Evolutionary conservation across 2,113 vertebrate genomes (phyloP).

Genomic region (Nestor notabilis): DNA sequence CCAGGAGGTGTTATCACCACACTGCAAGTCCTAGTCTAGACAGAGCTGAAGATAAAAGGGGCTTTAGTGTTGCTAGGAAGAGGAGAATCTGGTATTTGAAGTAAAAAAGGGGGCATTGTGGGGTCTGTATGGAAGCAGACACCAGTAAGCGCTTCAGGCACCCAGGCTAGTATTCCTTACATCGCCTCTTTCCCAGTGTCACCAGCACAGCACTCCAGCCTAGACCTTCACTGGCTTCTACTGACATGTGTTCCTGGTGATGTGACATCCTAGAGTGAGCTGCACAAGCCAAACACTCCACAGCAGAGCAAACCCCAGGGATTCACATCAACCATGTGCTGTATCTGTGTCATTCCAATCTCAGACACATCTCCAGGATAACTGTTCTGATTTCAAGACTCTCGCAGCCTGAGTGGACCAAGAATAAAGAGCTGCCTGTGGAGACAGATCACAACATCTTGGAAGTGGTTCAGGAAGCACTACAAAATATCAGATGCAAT

Average conservation of each 20-base stretch:
- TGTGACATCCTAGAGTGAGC: accelerated
- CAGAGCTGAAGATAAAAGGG: neutral
- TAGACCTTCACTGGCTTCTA: neutral
- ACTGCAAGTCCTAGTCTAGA: neutral
- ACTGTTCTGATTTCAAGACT: neutral
- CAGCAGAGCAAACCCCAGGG: neutral
- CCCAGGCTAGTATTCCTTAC: neutral
- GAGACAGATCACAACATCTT: neutral
- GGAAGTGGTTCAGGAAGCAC: slow-evolving; percentile 44
- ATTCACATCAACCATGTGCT: neutral
- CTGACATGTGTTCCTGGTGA: accelerated
- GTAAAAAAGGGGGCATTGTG: neutral
- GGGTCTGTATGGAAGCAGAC: neutral
- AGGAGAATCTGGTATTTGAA: neutral
- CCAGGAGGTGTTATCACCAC: neutral
- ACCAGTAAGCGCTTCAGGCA: neutral
- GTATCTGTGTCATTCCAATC: neutral
- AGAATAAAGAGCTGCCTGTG: slow-evolving; percentile 23
- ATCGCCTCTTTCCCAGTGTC: neutral
- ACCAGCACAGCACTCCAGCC: neutral
- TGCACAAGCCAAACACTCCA: neutral
- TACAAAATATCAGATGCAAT: neutral
- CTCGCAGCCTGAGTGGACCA: neutral
- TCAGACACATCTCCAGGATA: neutral
- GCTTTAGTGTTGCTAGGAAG: neutral